Evolutionary conservation across 2,113 vertebrate species (phyloP).

Genomic region (Symphodus melops): DNA sequence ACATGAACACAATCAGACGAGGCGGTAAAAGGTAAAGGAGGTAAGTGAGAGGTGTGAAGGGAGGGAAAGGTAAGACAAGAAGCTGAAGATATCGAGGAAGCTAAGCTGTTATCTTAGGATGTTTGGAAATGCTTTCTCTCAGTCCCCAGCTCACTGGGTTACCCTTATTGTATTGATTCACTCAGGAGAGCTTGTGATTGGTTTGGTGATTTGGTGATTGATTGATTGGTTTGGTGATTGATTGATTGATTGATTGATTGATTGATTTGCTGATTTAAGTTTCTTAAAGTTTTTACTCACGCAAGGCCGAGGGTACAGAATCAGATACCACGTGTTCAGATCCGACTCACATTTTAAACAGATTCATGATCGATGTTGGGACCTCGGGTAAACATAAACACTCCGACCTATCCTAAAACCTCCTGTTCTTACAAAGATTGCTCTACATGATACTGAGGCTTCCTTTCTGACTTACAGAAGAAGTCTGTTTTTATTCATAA

Average conservation of each 20-base stretch:
- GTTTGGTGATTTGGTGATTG: too few species aligned
- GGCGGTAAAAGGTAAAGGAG: background rate
- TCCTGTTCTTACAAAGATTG: too few species aligned
- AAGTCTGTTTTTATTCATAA: too few species aligned
- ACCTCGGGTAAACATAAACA: background rate
- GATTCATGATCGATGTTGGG: background rate
- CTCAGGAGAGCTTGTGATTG: background rate
- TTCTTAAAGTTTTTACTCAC: background rate
- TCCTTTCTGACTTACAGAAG: too few species aligned
- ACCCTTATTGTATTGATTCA: background rate
- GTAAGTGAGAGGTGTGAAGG: background rate
- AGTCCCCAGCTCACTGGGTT: background rate
- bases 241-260: too few species aligned
- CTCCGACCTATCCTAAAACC: background rate
- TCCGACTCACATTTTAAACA: background rate
- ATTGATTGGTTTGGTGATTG: too few species aligned
- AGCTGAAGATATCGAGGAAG: background rate
- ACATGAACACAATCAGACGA: conserved; percentile 1
- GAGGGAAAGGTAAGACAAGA: background rate
- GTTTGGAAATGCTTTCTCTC: background rate
- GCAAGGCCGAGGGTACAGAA: background rate
- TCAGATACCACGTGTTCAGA: too few species aligned
- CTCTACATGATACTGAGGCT: too few species aligned
- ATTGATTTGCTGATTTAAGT: background rate
- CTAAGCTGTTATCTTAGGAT: background rate